Conservation (phyloP, 2,797 vertebrate species). For the Poeciliopsis presidionis region DNA sequence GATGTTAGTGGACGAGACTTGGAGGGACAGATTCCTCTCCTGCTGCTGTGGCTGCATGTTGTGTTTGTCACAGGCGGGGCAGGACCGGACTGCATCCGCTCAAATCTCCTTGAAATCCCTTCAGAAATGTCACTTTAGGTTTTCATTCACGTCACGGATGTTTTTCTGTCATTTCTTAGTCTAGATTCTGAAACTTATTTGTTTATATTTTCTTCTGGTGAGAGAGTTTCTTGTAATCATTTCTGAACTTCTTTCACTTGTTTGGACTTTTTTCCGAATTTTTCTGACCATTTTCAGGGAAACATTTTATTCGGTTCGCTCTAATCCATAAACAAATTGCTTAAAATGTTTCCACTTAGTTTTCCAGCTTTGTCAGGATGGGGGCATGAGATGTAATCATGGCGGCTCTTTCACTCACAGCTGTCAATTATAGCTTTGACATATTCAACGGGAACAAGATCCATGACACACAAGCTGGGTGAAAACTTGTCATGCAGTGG, state of each 20-base stretch:
- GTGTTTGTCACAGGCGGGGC: conserved; percentile 33
- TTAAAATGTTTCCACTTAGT: not conserved
- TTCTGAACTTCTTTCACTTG: not conserved
- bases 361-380: not conserved
- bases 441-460: not conserved
- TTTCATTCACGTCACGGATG: conserved; percentile 15
- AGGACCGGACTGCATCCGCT: conserved; percentile 30
- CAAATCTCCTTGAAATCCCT: conserved; percentile 32
- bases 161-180: not conserved
- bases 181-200: not conserved
- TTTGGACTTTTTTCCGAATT: not conserved
- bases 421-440: not conserved
- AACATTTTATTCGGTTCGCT: not conserved
- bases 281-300: too few relatives aligned
- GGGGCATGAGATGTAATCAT: not conserved
- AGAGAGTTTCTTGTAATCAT: not conserved
- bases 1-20: conserved; percentile 64
- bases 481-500: not conserved
- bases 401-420: not conserved
- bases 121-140: conserved; percentile 40
- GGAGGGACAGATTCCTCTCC: conserved; percentile 51
- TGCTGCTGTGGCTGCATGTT: conserved; percentile 25
- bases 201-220: not conserved
- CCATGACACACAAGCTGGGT: not conserved
- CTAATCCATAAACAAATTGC: not conserved